Percentiles rank a stretch among this genome's conserved stretches.
phyloP scores from a whole-genome alignment of 2,888 invertebrate genomes.

The Lepidonotus clava region DNA sequence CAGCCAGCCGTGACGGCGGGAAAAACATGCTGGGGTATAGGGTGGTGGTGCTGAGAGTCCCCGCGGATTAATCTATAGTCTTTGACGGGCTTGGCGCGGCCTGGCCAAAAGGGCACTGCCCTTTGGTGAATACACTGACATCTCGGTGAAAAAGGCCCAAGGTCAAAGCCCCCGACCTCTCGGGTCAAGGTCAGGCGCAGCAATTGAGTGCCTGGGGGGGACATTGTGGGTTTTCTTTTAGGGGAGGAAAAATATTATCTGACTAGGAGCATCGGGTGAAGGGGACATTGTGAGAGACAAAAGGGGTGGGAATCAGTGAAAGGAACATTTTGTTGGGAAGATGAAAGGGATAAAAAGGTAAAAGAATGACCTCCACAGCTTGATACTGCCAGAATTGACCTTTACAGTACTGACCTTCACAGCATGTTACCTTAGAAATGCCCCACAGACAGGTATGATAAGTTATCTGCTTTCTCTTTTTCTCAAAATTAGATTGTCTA shows the following conservation, averaged over 20 bases:
- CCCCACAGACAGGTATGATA: not conserved
- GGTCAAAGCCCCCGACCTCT: not conserved
- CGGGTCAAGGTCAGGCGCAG: not conserved
- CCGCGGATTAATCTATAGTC: conserved; percentile 19
- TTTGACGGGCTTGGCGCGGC: not conserved
- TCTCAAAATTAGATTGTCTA: too few species aligned
- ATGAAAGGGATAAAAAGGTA: not conserved
- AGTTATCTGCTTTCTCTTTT: too few species aligned
- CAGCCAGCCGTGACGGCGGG: not conserved
- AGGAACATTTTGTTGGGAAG: not conserved
- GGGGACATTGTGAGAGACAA: not conserved
- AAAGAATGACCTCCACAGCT: conserved; percentile 1
- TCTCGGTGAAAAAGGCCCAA: not conserved
- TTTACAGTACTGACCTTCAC: conserved; percentile 4
- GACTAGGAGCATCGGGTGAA: not conserved
- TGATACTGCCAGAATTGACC: not conserved
- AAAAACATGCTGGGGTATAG: not conserved
- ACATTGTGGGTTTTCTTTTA: not conserved
- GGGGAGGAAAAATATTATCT: conserved; percentile 23
- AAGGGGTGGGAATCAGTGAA: not conserved
- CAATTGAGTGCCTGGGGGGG: not conserved
- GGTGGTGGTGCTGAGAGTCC: not conserved
- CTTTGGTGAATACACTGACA: not conserved
- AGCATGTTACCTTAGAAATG: not conserved
- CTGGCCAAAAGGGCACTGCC: not conserved